phyloP scores from a whole-genome alignment of 2,113 vertebrate genomes.

The Coptodon rendalli region DNA sequence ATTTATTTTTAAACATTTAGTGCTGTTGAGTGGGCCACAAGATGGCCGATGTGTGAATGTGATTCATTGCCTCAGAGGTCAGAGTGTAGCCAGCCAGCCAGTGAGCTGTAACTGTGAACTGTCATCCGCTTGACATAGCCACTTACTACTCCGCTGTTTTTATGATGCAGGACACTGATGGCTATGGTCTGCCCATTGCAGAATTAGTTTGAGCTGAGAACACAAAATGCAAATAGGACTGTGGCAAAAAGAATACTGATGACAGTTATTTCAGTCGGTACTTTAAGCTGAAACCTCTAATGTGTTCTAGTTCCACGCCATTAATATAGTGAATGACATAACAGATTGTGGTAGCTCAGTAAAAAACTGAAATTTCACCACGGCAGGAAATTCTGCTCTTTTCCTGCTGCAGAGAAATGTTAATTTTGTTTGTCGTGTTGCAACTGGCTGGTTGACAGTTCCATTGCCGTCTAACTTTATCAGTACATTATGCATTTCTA shows the following conservation, averaged over 20 bases:
- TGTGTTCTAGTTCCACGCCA: background rate
- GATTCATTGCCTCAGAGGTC: slow-evolving; percentile 16
- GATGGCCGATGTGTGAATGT: slow-evolving; percentile 19
- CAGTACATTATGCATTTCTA: background rate
- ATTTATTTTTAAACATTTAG: background rate
- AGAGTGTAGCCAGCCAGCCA: background rate
- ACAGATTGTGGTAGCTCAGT: background rate
- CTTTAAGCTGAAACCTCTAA: background rate
- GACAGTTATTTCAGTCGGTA: background rate
- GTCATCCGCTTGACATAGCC: background rate
- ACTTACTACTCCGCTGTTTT: background rate
- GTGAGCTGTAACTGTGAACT: background rate
- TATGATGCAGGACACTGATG: background rate
- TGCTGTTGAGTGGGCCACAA: background rate
- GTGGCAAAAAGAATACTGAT: background rate
- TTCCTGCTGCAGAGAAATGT: background rate
- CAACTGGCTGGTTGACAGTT: background rate
- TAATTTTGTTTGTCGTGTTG: background rate
- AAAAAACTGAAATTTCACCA: background rate
- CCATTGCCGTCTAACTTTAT: background rate
- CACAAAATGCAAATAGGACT: background rate
- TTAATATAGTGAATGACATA: background rate
- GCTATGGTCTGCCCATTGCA: background rate
- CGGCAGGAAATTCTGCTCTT: background rate
- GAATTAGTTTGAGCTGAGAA: background rate